These are phyloP conservation scores for Drosophila eohydei DNA, from an alignment of 2,888 invertebrate genomes.

Conservation along the genomic window DNA sequence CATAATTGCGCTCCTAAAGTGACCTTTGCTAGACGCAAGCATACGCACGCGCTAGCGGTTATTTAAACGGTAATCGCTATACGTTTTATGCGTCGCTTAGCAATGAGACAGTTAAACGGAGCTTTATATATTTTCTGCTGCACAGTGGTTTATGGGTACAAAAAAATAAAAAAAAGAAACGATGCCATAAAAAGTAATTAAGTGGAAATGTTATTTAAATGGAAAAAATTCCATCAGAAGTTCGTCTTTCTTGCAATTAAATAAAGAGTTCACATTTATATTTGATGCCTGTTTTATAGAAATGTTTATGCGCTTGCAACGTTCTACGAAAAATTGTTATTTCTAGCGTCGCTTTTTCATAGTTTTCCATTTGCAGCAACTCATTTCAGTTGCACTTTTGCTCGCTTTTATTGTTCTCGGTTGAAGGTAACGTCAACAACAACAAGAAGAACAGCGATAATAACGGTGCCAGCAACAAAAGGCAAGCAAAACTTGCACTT, in stretches of 20 bases:
- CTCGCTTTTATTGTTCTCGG: constrained; percentile 68
- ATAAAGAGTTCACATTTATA: constrained; percentile 8
- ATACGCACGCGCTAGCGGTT: neutral
- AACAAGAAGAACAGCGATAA: constrained; percentile 17
- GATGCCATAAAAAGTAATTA: constrained; percentile 5
- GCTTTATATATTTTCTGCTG: constrained; percentile 5
- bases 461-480: constrained; percentile 51
- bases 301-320: constrained; percentile 6
- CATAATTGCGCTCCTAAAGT: constrained; percentile 4
- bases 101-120: neutral
- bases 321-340: constrained; percentile 51
- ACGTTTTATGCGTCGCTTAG: neutral
- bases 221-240: constrained; percentile 5
- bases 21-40: neutral
- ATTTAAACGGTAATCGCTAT: constrained; percentile 12
- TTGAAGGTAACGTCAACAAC: constrained; percentile 58
- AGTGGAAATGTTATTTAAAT: constrained; percentile 9
- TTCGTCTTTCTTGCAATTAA: neutral
- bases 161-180: neutral
- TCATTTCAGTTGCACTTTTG: constrained; percentile 72
- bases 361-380: constrained; percentile 65
- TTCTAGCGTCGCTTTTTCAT: constrained; percentile 59
- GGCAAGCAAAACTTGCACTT: constrained; percentile 40
- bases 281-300: constrained; percentile 12
- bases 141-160: neutral